These are phyloP conservation scores for Macrochelys suwanniensis DNA, from an alignment of 2,797 vertebrate species.

Conservation along the genomic window DNA sequence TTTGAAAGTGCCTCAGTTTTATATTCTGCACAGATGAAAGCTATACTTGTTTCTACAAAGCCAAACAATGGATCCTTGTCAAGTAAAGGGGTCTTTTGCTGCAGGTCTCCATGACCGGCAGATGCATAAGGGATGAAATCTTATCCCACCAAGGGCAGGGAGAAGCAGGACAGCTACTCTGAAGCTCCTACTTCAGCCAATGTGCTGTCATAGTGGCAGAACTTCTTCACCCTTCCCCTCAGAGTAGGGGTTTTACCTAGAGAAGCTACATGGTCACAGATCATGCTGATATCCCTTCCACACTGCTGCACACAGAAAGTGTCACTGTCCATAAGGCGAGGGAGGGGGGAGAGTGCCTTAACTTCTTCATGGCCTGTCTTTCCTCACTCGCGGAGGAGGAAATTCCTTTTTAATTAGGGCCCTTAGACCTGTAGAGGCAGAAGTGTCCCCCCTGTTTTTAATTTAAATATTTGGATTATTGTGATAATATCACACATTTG, in stretches of 20 bases:
- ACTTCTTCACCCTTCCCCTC: fast-evolving
- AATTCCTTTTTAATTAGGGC: neutral
- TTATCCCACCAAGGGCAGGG: neutral
- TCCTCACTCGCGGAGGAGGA: neutral
- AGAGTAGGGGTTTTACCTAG: neutral
- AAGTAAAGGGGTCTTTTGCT: fast-evolving
- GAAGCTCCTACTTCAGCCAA: neutral
- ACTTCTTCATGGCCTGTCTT: neutral
- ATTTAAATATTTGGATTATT: fast-evolving
- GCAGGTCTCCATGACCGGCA: neutral
- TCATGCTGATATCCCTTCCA: neutral
- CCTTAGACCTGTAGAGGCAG: fast-evolving
- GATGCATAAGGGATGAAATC: neutral
- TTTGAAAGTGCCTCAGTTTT: neutral
- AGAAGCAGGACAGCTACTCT: neutral
- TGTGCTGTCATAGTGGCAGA: neutral
- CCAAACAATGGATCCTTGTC: neutral
- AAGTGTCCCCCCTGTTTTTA: neutral
- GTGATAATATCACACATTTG: neutral
- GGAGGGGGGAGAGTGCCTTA: neutral
- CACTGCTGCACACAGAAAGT: neutral
- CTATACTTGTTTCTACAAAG: fast-evolving
- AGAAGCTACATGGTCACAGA: neutral
- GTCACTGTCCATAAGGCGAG: neutral
- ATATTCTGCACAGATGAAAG: neutral